Evolutionary conservation across 2,113 vertebrate species (phyloP), one percentile per base, ranked within the genome.

Genomic region (Sturnira hondurensis): DNA sequence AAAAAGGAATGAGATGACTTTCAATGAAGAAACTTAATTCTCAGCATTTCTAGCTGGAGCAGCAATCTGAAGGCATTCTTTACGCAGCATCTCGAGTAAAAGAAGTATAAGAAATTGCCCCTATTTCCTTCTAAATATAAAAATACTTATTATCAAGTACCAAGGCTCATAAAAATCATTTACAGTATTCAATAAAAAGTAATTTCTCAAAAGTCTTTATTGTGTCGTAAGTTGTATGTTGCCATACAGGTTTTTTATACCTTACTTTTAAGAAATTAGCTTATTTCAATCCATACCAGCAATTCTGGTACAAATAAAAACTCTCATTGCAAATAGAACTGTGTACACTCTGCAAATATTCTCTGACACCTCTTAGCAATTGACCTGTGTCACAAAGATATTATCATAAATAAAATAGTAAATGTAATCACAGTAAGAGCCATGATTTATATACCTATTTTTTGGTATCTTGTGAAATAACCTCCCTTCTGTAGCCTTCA

Each of bases 21-120:
- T 88, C 70, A 71, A 3, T 56, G 36, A 94, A 95, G 26, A 95
- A 71, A 76, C 43, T 74, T 90, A 81, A 78, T 94, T 94, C 54
- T 87, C 58, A 80, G 17, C 43, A 45, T 77, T 80, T 81, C 81
- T 38, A 45, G 68, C 58, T 77, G 26, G 20, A 95, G 50, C 43
- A 89, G 68, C 33, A 93, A 92, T 50, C 47, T 56, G 56, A 91
- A 94, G 36, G 19, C 45, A 52, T 50, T 92, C 13, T 71, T 84
- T 47, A 63, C 0, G 4, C 7, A 67, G 56, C 33, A 92, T 92
- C 47, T 36, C 41, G 50, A 94, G 36, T 26, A 90, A 76, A 3
- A 89, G 33, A 70, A 96, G 7, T 65, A n/a, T 19, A 67, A 70
- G 5, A 33, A 12, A 76, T 58, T 38, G 31, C 82, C 15, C 41